Base-by-base conservation (phyloP, 2,888 invertebrate species). In the Cheilosia vernalis region DNA sequence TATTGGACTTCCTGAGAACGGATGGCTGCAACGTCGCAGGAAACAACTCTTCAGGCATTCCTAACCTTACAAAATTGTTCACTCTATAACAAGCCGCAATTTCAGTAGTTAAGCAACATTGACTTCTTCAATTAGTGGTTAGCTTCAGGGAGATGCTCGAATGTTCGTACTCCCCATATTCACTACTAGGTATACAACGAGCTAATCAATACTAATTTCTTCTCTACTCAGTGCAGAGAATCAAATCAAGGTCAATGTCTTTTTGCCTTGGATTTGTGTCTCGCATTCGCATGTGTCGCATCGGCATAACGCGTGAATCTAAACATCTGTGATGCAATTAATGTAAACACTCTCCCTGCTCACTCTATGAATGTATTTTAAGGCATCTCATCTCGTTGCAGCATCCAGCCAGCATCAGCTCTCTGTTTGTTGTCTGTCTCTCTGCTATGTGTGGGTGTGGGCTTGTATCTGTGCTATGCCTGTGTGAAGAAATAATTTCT, bases 191-290 rank as follows among this genome's bases (percentile, higher is more conserved):
- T 3, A 9, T 2, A 13, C 3, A 17, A n/a, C 17, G 17, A 64
- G 47, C 24, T 74, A 74, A 74, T 74, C 74, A 56, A 74, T 74
- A 74, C 74, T 56, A 74, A 37, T 44, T 70, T 64, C 44, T 58
- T 70, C 76, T 60, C 56, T 60, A 27, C 44, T 6, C 2, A 19
- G 30, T 30, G 30, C 30, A 30, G 30, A 30, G 51, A 42, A 53
- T 30, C 64, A 66, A 60, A 70, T 77, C 82, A 82, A 82, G 82
- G 82, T 82, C 82, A 82, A 82, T 72, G 77, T 82, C 82, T 82
- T 67, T 66, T 60, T 64, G 55, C 17, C 10, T 47, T 81, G 74
- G 17, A 9, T 47, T 17, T 51, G 51, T 64, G 64, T 70, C 64
- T 55, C 44, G 13, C 51, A 70, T 37, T 55, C 44, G 6, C 51